Evolutionary conservation across 2,888 invertebrate species (phyloP).

Genomic region (Melangyna quadrimaculata): DNA sequence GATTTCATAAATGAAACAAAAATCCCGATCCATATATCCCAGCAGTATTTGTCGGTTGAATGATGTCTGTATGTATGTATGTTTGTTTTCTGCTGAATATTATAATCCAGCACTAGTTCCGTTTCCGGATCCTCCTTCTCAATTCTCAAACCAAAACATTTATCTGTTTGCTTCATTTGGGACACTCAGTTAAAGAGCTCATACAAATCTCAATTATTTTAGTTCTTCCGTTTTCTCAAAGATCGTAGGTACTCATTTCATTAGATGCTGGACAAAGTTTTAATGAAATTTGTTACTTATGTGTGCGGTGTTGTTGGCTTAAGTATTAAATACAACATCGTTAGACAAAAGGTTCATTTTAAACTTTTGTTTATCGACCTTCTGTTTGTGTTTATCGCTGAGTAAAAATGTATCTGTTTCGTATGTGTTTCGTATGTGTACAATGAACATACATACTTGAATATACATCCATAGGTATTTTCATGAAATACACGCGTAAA

Average conservation of each 20-base stretch:
- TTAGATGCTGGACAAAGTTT: slow-evolving; percentile 54
- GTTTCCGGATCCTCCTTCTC: no score
- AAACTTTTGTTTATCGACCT: slow-evolving; percentile 39
- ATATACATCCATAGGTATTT: no score
- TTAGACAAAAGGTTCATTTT: slow-evolving; percentile 37
- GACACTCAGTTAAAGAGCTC: not conserved
- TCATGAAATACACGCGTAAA: not conserved
- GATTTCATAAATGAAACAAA: no score
- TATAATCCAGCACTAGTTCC: no score
- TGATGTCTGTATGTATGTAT: no score
- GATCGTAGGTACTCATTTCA: slow-evolving; percentile 30
- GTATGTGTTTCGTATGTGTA: no score
- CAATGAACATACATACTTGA: no score
- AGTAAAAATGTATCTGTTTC: not conserved
- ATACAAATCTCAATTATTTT: slow-evolving; percentile 4
- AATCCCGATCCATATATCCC: no score
- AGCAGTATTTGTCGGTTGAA: no score
- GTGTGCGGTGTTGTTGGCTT: slow-evolving; percentile 15
- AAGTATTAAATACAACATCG: not conserved
- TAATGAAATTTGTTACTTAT: slow-evolving; percentile 56
- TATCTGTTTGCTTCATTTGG: not conserved
- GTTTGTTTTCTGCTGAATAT: no score
- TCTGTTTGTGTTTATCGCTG: slow-evolving; percentile 15
- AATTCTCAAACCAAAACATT: not conserved
- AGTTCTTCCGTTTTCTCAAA: not conserved